Evolutionary conservation across 2,797 vertebrate species (phyloP).

Genomic region (Trachurus trachurus): DNA sequence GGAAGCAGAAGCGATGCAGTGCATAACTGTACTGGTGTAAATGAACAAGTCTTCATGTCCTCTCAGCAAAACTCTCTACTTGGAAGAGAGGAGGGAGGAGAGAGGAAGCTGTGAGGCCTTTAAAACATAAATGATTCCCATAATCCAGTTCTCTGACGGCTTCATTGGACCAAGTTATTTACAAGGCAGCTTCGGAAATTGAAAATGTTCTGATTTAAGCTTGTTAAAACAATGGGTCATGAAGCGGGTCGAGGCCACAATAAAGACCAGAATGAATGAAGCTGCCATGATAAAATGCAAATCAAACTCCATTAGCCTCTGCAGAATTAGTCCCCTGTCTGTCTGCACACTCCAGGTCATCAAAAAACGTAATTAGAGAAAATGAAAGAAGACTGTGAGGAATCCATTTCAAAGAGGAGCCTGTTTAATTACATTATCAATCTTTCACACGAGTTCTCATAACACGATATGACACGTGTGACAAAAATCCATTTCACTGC

Average conservation of each 20-base stretch:
- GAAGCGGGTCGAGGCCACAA: conserved; percentile 49
- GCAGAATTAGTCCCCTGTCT: conserved; percentile 31
- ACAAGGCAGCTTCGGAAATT: conserved; percentile 64
- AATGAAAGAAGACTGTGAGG: conserved; percentile 43
- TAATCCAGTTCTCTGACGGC: conserved; percentile 34
- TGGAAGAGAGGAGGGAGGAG: conserved; percentile 1
- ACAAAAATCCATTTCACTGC: conserved; percentile 33
- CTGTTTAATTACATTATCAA: conserved; percentile 61
- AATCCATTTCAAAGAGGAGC: conserved; percentile 33
- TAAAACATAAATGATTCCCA: conserved; percentile 40
- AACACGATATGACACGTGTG: conserved; percentile 15
- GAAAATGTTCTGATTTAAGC: conserved; percentile 68
- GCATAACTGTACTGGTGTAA: conserved; percentile 33
- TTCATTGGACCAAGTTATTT: conserved; percentile 41
- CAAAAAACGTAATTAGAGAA: conserved; percentile 60
- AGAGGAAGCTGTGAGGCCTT: conserved; percentile 21
- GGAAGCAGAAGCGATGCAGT: conserved; percentile 37
- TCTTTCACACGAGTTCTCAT: conserved; percentile 47
- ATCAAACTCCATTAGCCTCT: conserved; percentile 61
- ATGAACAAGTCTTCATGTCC: conserved; percentile 13
- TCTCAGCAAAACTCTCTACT: neutral
- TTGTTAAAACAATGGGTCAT: conserved; percentile 67
- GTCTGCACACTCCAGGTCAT: conserved; percentile 43
- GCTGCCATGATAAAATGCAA: conserved; percentile 63
- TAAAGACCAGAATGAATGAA: conserved; percentile 58